These are phyloP conservation scores for Sebastes kiyomatsui DNA, from an alignment of 2,797 vertebrate species.

Conservation along the genomic window DNA sequence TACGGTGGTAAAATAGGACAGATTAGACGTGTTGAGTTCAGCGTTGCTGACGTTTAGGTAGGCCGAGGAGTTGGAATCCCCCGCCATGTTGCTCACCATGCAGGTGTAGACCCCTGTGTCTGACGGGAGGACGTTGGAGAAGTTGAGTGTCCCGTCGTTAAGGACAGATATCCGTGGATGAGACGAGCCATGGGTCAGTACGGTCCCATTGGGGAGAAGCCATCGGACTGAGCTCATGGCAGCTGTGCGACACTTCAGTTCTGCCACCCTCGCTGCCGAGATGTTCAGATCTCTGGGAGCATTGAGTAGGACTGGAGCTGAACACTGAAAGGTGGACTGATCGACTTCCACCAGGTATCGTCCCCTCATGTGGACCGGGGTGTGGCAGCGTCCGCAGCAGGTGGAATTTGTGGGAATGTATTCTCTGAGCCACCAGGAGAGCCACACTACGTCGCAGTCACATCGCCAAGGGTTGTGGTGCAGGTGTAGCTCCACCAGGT, in stretches of 20 bases:
- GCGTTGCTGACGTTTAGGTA: conserved; percentile 96
- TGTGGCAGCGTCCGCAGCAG: conserved; percentile 96
- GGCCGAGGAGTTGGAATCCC: conserved; percentile 96
- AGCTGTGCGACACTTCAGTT: conserved; percentile 94
- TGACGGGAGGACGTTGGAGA: conserved; percentile 90
- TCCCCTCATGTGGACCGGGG: conserved; percentile 91
- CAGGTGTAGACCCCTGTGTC: conserved; percentile 97
- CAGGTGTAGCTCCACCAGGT: conserved; percentile 95
- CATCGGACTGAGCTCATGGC: conserved; percentile 96
- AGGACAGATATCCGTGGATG: conserved; percentile 93
- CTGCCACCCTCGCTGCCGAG: conserved; percentile 93
- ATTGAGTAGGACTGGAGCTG: conserved; percentile 95
- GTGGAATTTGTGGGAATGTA: conserved; percentile 97
- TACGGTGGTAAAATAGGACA: conserved; percentile 97
- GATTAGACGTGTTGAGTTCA: conserved; percentile 97
- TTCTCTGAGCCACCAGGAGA: conserved; percentile 96
- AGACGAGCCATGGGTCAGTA: conserved; percentile 93
- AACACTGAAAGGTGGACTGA: conserved; percentile 94
- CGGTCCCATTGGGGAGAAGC: conserved; percentile 93
- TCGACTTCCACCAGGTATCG: conserved; percentile 96
- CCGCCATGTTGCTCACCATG: conserved; percentile 98
- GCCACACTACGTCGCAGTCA: conserved; percentile 96
- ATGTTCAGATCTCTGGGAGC: conserved; percentile 95
- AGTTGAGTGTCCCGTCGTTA: conserved; percentile 95
- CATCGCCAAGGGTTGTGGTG: conserved; percentile 99